Evolutionary conservation across 2,797 vertebrate genomes (phyloP), one percentile per base, ranked within the genome.

Genomic region (Anolis apletophallus): DNA sequence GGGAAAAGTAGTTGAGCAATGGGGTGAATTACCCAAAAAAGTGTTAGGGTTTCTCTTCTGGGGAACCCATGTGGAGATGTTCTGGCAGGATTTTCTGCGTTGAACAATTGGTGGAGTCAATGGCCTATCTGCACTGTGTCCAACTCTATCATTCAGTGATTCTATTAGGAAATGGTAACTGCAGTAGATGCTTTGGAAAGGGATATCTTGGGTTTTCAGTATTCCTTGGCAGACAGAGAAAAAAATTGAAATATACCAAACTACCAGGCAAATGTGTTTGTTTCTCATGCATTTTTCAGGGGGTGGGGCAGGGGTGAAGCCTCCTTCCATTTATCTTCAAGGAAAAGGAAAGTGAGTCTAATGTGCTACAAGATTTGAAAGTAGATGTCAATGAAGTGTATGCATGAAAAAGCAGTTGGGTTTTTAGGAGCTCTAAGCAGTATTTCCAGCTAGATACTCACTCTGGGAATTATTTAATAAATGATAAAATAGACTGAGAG

Each of bases 221-320:
- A 46, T 52, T 52, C 77, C 59, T 29, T 36, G 74, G 52, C 7
- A 32, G 29, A 10, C 29, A 26, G 74, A 72, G 81, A 16, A 59
- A 14, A 32, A 79, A 87, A 55, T 83, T 80, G 74, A 72, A 72
- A 17, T 3, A 29, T 17, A 52, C 16, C 40, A 4, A 32, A 5
- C 10, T 11, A 71, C 5, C 86, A 88, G 75, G 81, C 79, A 89
- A 88, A 54, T 75, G 77, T 86, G 86, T 46, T 75, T 77, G 67
- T 84, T 85, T 10, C 72, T 94, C 90, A 57, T 96, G 52, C 80
- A 92, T 71, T 69, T 87, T 88, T 59, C 40, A 59, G 34, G 36
- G 78, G 40, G 55, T 55, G 29, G 21, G 74, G 1, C 46, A 75
- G 74, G 3, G 40, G 68, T 50, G 73, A 74, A n/a, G 14, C 57